Conservation (phyloP, 2,113 vertebrate genomes). For the Desmodus rotundus region DNA sequence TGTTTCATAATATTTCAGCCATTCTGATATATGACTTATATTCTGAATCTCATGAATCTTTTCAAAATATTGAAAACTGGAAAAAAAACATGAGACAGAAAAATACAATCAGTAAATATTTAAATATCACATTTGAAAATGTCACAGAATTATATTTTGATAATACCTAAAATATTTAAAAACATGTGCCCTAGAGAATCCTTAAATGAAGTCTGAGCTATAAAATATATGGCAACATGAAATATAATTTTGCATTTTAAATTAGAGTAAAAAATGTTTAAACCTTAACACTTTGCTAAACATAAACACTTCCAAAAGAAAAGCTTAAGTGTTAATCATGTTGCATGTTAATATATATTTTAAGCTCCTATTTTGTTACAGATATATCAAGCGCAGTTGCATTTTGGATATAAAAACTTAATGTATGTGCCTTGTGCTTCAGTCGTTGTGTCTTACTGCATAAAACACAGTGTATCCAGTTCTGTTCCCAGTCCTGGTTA, state of each 20-base stretch:
- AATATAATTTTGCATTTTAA: neutral
- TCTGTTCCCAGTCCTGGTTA: neutral
- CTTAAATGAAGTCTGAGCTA: neutral
- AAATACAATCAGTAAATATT: slow-evolving; percentile 22
- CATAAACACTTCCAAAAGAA: neutral
- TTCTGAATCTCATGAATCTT: neutral
- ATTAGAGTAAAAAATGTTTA: neutral
- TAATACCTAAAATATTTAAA: slow-evolving; percentile 18
- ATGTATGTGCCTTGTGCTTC: neutral
- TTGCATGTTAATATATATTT: neutral
- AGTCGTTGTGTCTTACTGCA: neutral
- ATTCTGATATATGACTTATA: neutral
- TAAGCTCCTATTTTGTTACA: neutral
- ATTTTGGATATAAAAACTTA: neutral
- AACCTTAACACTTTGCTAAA: neutral
- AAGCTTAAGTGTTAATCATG: neutral
- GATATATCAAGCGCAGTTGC: neutral
- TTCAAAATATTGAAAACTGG: slow-evolving; percentile 5
- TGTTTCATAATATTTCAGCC: neutral
- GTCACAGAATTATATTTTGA: neutral
- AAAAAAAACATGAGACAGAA: neutral
- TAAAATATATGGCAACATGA: neutral
- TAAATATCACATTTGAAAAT: neutral
- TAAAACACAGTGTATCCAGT: neutral
- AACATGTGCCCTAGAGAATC: neutral